Base-by-base conservation (phyloP, 1,140 invertebrate genomes). In the Tribolium castaneum region DNA sequence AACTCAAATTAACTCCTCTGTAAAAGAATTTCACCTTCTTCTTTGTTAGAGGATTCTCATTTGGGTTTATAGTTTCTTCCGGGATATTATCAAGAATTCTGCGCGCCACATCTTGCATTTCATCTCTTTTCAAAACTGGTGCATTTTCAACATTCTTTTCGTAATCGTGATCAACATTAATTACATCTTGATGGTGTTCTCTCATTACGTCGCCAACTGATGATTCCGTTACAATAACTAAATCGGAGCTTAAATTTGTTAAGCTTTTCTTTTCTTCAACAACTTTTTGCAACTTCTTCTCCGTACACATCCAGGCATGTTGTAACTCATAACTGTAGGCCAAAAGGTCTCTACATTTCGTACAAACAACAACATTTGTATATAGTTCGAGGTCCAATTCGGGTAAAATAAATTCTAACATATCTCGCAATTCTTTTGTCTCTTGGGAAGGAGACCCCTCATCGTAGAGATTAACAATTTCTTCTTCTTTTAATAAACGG, bases 381-480 rank as follows among this genome's bases (percentile, higher is more conserved):
- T 62, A 62, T 13, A 62, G 25, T 30, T 62, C 56, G 4, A 62
- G 30, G 9, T 62, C 56, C 30, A 62, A 30, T n/a, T 34, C 56
- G 10, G 56, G 56, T 16, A 62, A 30, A n/a, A 62, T 25, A 6
- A 62, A 22, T 62, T 62, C n/a, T 13, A 62, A 25, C 56, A 62
- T 62, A 30, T 30, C 5, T 62, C 25, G 25, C 13, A 62, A 9
- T 62, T 62, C 6, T 6, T 6, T 22, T 10, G 19, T 10, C 1
- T 62, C 56, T 62, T 62, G 4, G 6, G 4, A 39, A 39, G 1
- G 6, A 7, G 9, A 1, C 2, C 30, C 3, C 19, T 62, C 56
- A n/a, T 30, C 56, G 9, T 62, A 62, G 0, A 62, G 12, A 6
- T 62, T 22, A 0, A 62, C 30, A 22, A 62, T 30, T 30, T 62